Conservation (phyloP, 2,888 invertebrate genomes). For the Coleophora flavipennella region DNA sequence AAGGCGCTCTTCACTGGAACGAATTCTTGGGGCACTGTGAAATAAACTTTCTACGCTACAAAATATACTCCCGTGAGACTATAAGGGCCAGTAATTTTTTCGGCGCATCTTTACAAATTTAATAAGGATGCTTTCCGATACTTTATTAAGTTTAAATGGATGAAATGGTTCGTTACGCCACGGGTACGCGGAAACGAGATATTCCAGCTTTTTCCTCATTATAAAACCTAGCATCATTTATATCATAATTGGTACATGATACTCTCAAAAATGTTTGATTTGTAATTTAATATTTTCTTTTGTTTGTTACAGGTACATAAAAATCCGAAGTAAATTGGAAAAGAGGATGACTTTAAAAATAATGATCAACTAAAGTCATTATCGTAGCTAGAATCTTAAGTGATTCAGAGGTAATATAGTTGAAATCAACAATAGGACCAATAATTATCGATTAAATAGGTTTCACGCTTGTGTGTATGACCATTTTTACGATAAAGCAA, state of each 20-base stretch:
- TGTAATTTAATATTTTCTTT: not conserved
- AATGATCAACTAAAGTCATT: too few species aligned
- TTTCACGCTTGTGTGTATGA: too few species aligned
- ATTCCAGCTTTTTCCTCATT: not conserved
- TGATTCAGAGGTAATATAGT: too few species aligned
- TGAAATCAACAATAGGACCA: too few species aligned
- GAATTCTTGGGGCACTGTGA: too few species aligned
- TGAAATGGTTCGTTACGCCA: constrained; percentile 54
- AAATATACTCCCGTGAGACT: constrained; percentile 49
- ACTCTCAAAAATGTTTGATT: not conserved
- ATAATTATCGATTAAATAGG: too few species aligned
- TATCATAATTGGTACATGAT: not conserved
- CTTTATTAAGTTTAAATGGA: constrained; percentile 58
- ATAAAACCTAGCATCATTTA: too few species aligned
- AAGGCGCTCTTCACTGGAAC: too few species aligned
- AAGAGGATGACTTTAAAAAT: too few species aligned
- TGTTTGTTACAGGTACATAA: not conserved
- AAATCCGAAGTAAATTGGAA: too few species aligned
- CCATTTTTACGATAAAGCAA: too few species aligned
- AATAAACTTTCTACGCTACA: constrained; percentile 28
- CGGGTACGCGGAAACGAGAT: constrained; percentile 30
- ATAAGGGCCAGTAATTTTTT: constrained; percentile 30
- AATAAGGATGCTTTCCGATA: constrained; percentile 60
- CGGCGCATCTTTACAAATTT: constrained; percentile 41
- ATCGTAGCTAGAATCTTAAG: too few species aligned